phyloP scores from a whole-genome alignment of 2,113 vertebrate genomes.

The Apteryx mantelli region DNA sequence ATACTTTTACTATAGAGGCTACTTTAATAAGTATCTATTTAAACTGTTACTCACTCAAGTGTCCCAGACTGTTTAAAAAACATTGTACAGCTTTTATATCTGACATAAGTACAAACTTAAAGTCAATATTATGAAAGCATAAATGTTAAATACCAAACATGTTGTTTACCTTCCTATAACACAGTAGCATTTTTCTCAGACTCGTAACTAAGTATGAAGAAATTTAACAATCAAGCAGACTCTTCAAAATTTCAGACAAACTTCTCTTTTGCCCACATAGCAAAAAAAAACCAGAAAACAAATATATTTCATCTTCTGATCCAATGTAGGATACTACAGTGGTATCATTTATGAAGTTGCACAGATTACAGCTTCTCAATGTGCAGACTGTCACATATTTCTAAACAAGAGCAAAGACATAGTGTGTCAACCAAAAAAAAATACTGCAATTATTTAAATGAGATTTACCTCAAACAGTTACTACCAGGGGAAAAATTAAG shows the following conservation, averaged over 20 bases:
- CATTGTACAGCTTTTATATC: not conserved
- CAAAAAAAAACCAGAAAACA: not conserved
- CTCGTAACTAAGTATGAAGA: not conserved
- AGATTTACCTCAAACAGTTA: not conserved
- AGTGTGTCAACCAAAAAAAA: not conserved
- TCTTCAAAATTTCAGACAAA: not conserved
- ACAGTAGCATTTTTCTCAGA: not conserved
- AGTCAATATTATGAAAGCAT: not conserved
- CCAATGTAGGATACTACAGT: not conserved
- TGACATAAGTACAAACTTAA: not conserved
- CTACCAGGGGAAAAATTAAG: not conserved
- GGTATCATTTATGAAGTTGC: not conserved
- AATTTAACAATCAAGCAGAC: not conserved
- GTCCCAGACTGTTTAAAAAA: not conserved
- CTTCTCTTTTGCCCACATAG: not conserved
- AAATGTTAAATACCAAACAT: not conserved
- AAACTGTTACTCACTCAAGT: not conserved
- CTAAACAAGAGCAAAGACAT: not conserved
- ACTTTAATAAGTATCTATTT: constrained; percentile 33
- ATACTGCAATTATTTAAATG: not conserved
- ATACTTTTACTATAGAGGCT: constrained; percentile 1
- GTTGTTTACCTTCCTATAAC: not conserved
- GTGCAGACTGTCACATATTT: not conserved
- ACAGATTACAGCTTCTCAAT: rapidly evolving
- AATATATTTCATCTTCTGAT: not conserved